Base-by-base conservation (phyloP, 2,113 vertebrate species). In the Sinocyclocheilus grahami region DNA sequence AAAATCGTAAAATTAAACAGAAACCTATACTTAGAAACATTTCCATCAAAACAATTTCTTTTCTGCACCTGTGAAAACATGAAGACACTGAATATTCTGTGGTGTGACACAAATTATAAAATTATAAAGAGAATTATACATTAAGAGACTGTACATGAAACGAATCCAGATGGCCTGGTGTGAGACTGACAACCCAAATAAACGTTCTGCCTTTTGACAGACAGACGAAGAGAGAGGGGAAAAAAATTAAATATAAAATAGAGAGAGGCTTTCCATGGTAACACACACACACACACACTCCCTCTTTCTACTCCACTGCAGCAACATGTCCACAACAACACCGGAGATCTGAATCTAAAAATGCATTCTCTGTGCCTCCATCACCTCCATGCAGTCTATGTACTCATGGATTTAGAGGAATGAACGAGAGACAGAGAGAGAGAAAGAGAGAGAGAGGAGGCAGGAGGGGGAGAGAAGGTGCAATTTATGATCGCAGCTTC, bases 311-410 rank as follows among this genome's bases (percentile, higher is more conserved):
- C 80, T 80, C 62, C 2, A 90, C 90, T 90, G 92, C 92, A 90
- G 90, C 84, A 91, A 87, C 87, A 91, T 86, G 46, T 91, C 86
- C 87, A 89, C 82, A 80, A 84, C 74, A 87, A 69, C 81, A 86
- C 74, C 82, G 78, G 74, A 55, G 89, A 71, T 72, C 75, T 84
- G 30, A 48, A 80, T 63, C 62, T 67, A 82, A 20, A 62, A 81
- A 86, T 39, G 33, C 76, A n/a, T 74, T 60, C 74, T 69, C 74
- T 69, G 62, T 69, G 60, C n/a, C 48, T 63, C 53, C 14, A 1
- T 75, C 53, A 75, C 71, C 69, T 74, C 20, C 37, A 81, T 39
- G 30, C 63, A 30, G 48, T 83, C 71, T 85, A 77, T 83, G 89
- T 86, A 72, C 75, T 69, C 37, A 7, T 33, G 62, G 58, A 85